Conservation (phyloP, 2,797 vertebrate species). For the Arrhamphus sclerolepis region DNA sequence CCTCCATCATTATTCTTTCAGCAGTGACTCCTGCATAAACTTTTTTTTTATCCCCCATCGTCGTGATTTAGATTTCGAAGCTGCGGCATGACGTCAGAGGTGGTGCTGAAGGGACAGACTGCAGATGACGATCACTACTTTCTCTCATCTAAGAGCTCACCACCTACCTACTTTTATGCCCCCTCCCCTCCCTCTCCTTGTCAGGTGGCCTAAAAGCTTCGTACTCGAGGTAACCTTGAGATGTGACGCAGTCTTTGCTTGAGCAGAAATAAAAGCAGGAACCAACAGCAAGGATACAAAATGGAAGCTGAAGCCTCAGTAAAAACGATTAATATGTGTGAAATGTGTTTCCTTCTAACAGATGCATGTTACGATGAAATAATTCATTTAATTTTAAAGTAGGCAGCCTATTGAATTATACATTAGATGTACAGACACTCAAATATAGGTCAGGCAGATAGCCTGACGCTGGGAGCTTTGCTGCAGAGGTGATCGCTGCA, state of each 20-base stretch:
- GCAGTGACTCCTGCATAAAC: constrained; percentile 5
- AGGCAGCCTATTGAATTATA: background rate
- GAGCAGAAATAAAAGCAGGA: constrained; percentile 29
- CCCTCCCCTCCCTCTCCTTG: background rate
- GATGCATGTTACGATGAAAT: background rate
- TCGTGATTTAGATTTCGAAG: constrained; percentile 10
- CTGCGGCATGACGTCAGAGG: constrained; percentile 13
- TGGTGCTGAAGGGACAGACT: constrained; percentile 3
- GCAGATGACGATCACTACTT: constrained; percentile 19
- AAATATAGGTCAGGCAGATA: constrained; percentile 12
- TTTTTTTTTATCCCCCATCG: background rate
- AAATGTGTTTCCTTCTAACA: background rate
- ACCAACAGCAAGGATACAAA: background rate
- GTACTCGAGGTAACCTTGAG: constrained; percentile 69
- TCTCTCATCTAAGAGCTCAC: background rate
- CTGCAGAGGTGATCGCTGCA: constrained; percentile 12
- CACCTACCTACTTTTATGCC: constrained; percentile 8
- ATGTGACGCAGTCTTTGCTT: constrained; percentile 66
- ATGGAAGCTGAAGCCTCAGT: background rate
- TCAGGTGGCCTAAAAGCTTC: constrained; percentile 36
- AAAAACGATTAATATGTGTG: background rate
- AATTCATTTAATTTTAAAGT: background rate
- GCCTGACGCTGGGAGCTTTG: background rate
- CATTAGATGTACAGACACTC: background rate
- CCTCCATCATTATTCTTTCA: background rate